Conservation (phyloP, 2,888 invertebrate species). For the Lycophotia porphyrea region DNA sequence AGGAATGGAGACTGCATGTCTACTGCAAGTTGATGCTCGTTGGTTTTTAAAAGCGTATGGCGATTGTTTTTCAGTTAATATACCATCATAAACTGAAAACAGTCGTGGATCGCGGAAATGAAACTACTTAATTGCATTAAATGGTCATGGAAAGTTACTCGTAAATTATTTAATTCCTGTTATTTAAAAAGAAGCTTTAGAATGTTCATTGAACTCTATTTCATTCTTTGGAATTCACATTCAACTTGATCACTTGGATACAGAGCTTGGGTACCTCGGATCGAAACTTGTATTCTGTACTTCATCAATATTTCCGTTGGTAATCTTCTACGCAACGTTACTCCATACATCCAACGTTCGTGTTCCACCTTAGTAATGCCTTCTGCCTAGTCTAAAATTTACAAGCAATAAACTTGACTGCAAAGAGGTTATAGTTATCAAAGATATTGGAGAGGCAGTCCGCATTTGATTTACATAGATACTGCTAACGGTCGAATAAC, state of each 20-base stretch:
- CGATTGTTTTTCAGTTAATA: conserved; percentile 7
- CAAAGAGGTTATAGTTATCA: conserved; percentile 29
- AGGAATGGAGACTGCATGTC: background rate
- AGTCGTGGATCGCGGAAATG: background rate
- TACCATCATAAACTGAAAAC: background rate
- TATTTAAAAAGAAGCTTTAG: background rate
- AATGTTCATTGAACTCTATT: background rate
- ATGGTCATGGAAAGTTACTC: background rate
- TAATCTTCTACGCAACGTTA: background rate
- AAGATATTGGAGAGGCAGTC: conserved; percentile 51
- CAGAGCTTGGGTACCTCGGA: background rate
- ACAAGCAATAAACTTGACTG: conserved; percentile 33
- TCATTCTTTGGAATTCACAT: background rate
- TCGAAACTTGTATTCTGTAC: background rate
- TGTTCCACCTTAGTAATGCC: conserved; percentile 25
- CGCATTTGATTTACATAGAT: conserved; percentile 62
- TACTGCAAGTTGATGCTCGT: background rate
- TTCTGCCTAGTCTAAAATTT: conserved; percentile 32
- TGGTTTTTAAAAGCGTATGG: background rate
- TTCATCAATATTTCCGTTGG: conserved; percentile 25
- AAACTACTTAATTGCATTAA: background rate
- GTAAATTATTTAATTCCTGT: background rate
- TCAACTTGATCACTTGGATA: background rate
- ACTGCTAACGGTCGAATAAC: conserved; percentile 44
- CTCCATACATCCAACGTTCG: conserved; percentile 4